Evolutionary conservation across 2,113 vertebrate species (phyloP), one percentile per base, ranked within the genome.

Genomic region (Chlamydotis undulata): DNA sequence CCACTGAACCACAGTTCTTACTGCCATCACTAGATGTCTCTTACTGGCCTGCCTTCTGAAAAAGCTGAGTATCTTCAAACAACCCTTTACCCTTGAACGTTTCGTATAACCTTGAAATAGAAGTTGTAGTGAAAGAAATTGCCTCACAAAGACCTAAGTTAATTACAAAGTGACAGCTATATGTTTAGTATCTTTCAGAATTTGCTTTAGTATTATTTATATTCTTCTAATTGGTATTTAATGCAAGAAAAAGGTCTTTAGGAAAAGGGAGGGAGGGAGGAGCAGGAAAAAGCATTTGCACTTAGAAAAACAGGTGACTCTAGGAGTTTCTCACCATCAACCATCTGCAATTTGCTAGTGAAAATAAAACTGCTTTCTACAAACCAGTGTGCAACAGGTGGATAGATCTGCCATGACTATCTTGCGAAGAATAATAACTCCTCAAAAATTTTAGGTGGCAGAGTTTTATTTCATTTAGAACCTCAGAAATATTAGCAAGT

Each of bases 1-100:
- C 21, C 35, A 73, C 39, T 13, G 47, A 95, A 77, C 18, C 87
- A 96, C 90, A 96, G 45, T 87, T 94, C 95, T 95, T 61, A 35
- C 1, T 94, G 84, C 59, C 25, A 93, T 89, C 94, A 92, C 96
- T 96, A 95, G 87, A 56, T 85, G 95, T 94, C 91, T 91, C 87
- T 91, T 95, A 96, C 37, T 93, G 87, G 70, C 55, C 94, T 93
- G 57, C 55, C 89, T 94, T 93, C 89, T 70, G 63, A 56, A 33
- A 43, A 47, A 87, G 84, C 22, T 65, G 17, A 89, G 0, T 21
- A 79, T 43, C 87, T 83, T 89, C 75, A 87, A 93, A 87, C 52
- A 83, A 67, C 35, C 33, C 49, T 89, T 89, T 65, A 91, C 43
- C 93, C 87, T 93, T 87, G 61, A 91, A 93, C 29, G n/a, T 82